Conservation (phyloP, 2,113 vertebrate species). For the Pardalotus punctatus region DNA sequence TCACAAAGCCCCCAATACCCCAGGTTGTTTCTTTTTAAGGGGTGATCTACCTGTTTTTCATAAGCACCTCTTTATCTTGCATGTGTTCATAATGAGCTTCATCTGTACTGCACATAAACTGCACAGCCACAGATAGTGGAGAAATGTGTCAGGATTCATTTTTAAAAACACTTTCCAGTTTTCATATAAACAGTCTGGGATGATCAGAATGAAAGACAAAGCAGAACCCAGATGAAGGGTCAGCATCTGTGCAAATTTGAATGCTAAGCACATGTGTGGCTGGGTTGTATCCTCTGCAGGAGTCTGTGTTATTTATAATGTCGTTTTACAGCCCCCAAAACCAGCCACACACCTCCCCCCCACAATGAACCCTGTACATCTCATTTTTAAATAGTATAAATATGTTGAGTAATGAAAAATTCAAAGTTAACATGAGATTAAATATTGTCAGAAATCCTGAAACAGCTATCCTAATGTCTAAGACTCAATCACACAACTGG, state of each 20-base stretch:
- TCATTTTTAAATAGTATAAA: not conserved
- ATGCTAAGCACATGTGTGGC: not conserved
- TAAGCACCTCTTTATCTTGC: not conserved
- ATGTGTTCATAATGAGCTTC: not conserved
- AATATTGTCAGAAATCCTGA: not conserved
- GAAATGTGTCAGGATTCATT: conserved; percentile 10
- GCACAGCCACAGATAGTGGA: not conserved
- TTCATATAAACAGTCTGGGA: not conserved
- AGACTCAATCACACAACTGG: not conserved
- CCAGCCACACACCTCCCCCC: not conserved
- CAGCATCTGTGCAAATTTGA: conserved; percentile 19
- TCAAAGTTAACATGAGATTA: not conserved
- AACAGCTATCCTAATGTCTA: accelerated
- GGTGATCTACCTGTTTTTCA: not conserved
- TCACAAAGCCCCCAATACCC: accelerated
- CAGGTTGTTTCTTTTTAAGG: not conserved
- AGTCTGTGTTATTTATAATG: not conserved
- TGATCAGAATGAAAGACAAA: conserved; percentile 4
- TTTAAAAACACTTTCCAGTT: not conserved
- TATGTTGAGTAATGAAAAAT: not conserved
- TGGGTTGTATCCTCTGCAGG: not conserved
- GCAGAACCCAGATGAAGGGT: not conserved
- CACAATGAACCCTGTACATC: not conserved
- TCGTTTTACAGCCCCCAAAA: not conserved
- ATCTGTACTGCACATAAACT: not conserved